Percentiles rank a stretch among this genome's conserved stretches.
Conservation (phyloP, 2,113 vertebrate species). For the Oceanodroma tethys region DNA sequence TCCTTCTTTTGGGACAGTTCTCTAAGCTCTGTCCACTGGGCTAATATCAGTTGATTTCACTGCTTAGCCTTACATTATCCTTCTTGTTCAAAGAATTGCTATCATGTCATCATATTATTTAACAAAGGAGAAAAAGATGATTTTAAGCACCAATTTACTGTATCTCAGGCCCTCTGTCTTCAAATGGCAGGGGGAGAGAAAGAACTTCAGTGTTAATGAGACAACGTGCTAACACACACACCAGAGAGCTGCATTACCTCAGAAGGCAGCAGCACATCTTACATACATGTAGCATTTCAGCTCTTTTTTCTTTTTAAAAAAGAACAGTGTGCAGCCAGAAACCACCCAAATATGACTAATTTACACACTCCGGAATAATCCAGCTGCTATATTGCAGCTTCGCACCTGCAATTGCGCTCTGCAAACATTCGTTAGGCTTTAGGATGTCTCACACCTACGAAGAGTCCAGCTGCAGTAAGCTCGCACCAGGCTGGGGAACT, state of each 20-base stretch:
- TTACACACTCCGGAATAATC: not conserved
- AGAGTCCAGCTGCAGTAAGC: not conserved
- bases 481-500: not conserved
- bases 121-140: not conserved
- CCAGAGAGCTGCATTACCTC: not conserved
- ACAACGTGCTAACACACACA: not conserved
- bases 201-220: not conserved
- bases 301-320: not conserved
- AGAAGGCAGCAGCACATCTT: not conserved
- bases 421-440: not conserved
- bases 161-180: not conserved
- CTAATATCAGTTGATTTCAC: not conserved
- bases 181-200: not conserved
- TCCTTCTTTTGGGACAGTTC: not conserved
- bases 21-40: not conserved
- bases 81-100: not conserved
- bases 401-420: not conserved
- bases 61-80: not conserved
- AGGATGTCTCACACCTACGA: fast-evolving
- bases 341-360: not conserved
- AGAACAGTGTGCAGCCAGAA: not conserved
- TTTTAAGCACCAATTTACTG: not conserved
- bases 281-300: not conserved
- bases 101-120: not conserved
- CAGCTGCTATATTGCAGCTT: not conserved